phyloP scores from a whole-genome alignment of 2,888 invertebrate genomes.

The Germaria angustata region DNA sequence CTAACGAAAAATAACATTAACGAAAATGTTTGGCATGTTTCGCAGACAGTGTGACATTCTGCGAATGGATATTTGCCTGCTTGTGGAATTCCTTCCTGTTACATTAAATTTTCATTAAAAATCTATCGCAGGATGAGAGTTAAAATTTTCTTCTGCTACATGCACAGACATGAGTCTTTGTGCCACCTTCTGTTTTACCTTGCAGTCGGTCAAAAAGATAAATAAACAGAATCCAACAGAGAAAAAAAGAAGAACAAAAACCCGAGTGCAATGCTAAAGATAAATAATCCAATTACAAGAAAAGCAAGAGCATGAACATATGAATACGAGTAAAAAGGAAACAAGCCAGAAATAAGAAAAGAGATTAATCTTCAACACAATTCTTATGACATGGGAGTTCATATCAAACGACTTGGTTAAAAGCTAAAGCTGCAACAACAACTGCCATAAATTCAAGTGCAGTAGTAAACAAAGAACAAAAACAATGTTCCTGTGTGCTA shows the following conservation, averaged over 20 bases:
- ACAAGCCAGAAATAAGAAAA: not conserved
- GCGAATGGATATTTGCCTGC: slow-evolving; percentile 5
- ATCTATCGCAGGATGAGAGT: slow-evolving; percentile 54
- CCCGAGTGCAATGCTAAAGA: slow-evolving; percentile 43
- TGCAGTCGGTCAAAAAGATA: slow-evolving; percentile 7
- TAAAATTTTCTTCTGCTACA: slow-evolving; percentile 3
- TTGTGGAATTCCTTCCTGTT: slow-evolving; percentile 33
- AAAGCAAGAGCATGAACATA: slow-evolving; percentile 22
- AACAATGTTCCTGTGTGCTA: too few relatives aligned
- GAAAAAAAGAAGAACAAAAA: not conserved
- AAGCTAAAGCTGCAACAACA: not conserved
- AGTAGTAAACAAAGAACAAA: not conserved
- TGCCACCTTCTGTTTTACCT: slow-evolving; percentile 15
- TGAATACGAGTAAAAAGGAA: slow-evolving; percentile 1
- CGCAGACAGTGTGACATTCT: not conserved
- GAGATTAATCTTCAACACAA: slow-evolving; percentile 48
- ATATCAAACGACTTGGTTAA: slow-evolving; percentile 6
- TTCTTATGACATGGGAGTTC: slow-evolving; percentile 28
- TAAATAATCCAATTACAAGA: slow-evolving; percentile 65
- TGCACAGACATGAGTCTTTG: not conserved
- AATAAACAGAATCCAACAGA: not conserved
- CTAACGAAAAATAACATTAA: not conserved
- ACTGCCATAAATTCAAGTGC: not conserved
- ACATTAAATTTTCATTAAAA: slow-evolving; percentile 67
- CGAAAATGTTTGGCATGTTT: slow-evolving; percentile 22